phyloP scores from a whole-genome alignment of 2,113 vertebrate genomes.

The western clawed frog (Xenopus tropicalis) region UCB_Xtro_10.0 CM004449.2:5954001-5954500 shows the following conservation, averaged over 20 bases:
- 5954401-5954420: not conserved
- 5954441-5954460: too few species aligned
- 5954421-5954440: not conserved
- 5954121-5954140: slow-evolving; percentile 22
- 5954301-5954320: not conserved
- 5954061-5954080: slow-evolving; percentile 4
- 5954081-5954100: slow-evolving; percentile 24
- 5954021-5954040: not conserved
- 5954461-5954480: too few species aligned
- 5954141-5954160: slow-evolving; percentile 27
- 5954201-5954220: not conserved
- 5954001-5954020: slow-evolving; percentile 5
- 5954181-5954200: not conserved
- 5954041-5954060: slow-evolving; percentile 20
- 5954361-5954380: not conserved
- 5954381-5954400: not conserved
- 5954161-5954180: slow-evolving; percentile 28
- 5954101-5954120: slow-evolving; percentile 12
- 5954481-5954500: too few species aligned
- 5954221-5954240: slow-evolving; percentile 12
- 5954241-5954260: not conserved
- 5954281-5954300: not conserved
- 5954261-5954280: slow-evolving; percentile 19
- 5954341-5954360: not conserved
- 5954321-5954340: not conserved